A percentile compares a stretch with the other conserved stretches of the same genome.
phyloP scores from a whole-genome alignment of 1,140 invertebrate species.

The Leptoteleia sp. region DNA sequence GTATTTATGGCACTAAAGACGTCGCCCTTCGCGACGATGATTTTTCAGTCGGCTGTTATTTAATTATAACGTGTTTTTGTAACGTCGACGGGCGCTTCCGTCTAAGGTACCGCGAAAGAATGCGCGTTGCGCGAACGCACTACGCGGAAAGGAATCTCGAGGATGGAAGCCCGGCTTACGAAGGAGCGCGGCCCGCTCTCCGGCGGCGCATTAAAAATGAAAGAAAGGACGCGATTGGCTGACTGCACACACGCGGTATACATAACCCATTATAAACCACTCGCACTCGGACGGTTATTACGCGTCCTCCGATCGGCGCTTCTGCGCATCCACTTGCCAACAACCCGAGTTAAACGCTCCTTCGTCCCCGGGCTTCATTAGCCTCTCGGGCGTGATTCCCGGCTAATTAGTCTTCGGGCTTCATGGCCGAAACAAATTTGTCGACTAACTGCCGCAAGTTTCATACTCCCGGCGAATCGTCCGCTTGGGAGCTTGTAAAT shows the following conservation, averaged over 20 bases:
- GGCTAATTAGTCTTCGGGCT: constrained; percentile 67
- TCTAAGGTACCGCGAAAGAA: constrained; percentile 75
- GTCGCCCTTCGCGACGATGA: constrained; percentile 41
- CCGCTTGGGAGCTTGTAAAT: constrained; percentile 6
- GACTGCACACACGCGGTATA: constrained; percentile 23
- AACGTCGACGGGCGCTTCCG: constrained; percentile 71
- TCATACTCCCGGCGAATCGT: constrained; percentile 10
- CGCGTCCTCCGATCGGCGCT: constrained; percentile 15
- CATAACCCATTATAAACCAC: too few species aligned
- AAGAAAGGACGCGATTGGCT: constrained; percentile 30
- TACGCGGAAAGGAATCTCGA: constrained; percentile 77
- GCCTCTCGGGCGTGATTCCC: constrained; percentile 66
- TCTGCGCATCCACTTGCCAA: constrained; percentile 40
- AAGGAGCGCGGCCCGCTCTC: constrained; percentile 40
- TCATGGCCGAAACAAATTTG: constrained; percentile 29
- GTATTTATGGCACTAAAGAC: constrained; percentile 37
- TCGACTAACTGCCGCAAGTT: constrained; percentile 23
- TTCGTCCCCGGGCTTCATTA: constrained; percentile 71
- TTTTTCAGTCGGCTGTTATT: constrained; percentile 48
- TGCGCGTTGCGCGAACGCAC: constrained; percentile 72
- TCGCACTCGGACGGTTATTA: constrained; percentile 35
- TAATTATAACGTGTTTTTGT: constrained; percentile 65
- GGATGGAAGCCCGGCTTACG: constrained; percentile 69
- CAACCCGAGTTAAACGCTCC: constrained; percentile 66
- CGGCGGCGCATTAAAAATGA: constrained; percentile 36